A percentile compares a stretch with the other conserved stretches of the same genome.
These are phyloP conservation scores for Dreissena polymorpha DNA, from an alignment of 1,140 invertebrate genomes.

Conservation along the genomic window DNA sequence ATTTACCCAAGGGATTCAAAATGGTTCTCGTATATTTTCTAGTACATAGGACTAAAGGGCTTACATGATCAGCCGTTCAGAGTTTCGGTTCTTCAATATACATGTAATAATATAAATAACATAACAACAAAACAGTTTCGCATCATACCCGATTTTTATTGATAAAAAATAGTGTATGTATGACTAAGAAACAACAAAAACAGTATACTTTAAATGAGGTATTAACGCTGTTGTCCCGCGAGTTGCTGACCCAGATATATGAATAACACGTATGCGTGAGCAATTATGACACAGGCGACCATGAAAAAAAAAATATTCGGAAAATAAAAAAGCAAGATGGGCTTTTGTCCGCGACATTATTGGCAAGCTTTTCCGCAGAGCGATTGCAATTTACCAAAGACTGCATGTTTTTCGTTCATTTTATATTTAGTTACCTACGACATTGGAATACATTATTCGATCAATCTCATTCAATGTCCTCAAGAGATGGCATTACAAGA, in stretches of 20 bases:
- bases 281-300: conserved; percentile 27
- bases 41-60: too few species aligned
- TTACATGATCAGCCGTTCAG: too few species aligned
- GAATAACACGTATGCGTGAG: conserved; percentile 16
- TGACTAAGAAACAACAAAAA: too few species aligned
- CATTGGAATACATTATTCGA: conserved; percentile 30
- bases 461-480: background rate
- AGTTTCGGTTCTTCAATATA: too few species aligned
- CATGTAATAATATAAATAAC: too few species aligned
- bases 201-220: too few species aligned
- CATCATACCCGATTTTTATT: too few species aligned
- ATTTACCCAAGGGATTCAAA: too few species aligned
- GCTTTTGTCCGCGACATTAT: conserved; percentile 29
- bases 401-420: conserved; percentile 20
- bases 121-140: too few species aligned
- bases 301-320: conserved; percentile 19
- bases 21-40: too few species aligned
- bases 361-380: conserved; percentile 19
- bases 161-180: too few species aligned
- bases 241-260: background rate
- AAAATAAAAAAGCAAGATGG: conserved; percentile 25
- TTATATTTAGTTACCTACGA: conserved; percentile 31
- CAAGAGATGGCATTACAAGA: too few species aligned
- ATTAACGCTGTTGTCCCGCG: background rate
- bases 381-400: conserved; percentile 39